These are phyloP conservation scores for Branchipolynoe longqiensis DNA, from an alignment of 2,888 invertebrate species.

Conservation along the genomic window DNA sequence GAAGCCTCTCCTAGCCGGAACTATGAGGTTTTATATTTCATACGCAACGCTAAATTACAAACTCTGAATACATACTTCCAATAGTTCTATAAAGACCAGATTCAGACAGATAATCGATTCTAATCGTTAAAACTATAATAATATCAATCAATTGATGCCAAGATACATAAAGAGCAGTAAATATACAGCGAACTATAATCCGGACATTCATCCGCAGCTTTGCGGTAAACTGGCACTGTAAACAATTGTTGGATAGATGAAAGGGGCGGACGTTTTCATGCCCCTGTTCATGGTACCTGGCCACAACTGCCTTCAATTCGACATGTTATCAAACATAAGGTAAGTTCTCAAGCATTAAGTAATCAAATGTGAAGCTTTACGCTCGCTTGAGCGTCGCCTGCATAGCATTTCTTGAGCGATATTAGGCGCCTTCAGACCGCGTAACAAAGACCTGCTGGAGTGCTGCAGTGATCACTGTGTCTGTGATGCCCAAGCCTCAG, in stretches of 20 bases:
- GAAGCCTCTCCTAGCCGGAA: neutral
- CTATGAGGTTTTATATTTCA: neutral
- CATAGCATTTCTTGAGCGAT: neutral
- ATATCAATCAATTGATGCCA: neutral
- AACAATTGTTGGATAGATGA: slow-evolving; percentile 4
- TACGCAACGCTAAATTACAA: slow-evolving; percentile 6
- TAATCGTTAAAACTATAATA: neutral
- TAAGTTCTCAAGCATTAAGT: neutral
- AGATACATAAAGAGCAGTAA: neutral
- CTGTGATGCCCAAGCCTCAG: neutral
- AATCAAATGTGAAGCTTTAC: too few relatives aligned
- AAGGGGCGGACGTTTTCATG: neutral
- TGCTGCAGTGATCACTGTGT: neutral
- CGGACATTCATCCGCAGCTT: neutral
- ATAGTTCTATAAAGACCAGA: too few relatives aligned
- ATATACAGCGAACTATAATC: neutral
- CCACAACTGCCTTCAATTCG: too few relatives aligned
- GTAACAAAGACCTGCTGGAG: neutral
- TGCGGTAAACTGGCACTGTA: neutral
- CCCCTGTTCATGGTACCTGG: too few relatives aligned
- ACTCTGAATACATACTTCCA: neutral
- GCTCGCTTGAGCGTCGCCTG: too few relatives aligned
- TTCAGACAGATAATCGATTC: too few relatives aligned
- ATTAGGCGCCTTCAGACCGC: neutral
- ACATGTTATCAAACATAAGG: neutral